Evolutionary conservation across 35 echinoderm and acorn worm genomes (phyloP), one percentile per base, ranked within the genome.

Genomic region (Patiria miniata): DNA sequence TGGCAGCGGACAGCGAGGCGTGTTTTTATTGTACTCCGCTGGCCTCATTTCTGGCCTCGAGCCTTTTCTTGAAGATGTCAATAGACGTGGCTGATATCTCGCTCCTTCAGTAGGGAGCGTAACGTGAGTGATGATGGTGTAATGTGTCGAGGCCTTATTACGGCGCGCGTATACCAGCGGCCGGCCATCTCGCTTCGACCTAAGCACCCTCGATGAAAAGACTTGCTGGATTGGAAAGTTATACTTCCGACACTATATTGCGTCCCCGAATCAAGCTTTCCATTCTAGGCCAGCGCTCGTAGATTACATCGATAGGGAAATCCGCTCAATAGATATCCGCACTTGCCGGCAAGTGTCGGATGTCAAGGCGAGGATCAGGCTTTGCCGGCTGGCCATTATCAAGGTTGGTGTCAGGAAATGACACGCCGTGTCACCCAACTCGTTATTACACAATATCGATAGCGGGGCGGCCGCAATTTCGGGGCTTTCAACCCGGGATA

Each of bases 241-340:
- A 73, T 36, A 73, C 65, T 36, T 73, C 65, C 65, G 65, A 26
- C 14, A 14, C 65, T n/a, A n/a, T n/a, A n/a, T n/a, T 32, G n/a
- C 26, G 19, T 22, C 29, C 34, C 26, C 14, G 34, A 28, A 23
- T 73, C 65, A 34, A 73, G 19, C 65, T 8, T n/a, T 73, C 65
- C 21, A 26, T 73, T 34, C 34, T 10, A 14, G 65, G 26, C 19
- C 26, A 1, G 65, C 65, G 26, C 65, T 73, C 7, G 26, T 26
- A 73, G 65, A 73, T 73, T 73, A 73, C 65, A 73, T 73, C 65
- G 65, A 73, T 28, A 7, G 65, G 61, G 65, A 34, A 30, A 73
- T 73, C 26, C 65, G 19, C 26, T 73, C 65, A 73, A 73, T 73
- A 34, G 65, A 23, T 26, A 10, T 73, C 42, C 65, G 65, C 29